These are phyloP conservation scores for Tenthredo livida DNA, from an alignment of 2,888 invertebrate species.

Conservation along the genomic window DNA sequence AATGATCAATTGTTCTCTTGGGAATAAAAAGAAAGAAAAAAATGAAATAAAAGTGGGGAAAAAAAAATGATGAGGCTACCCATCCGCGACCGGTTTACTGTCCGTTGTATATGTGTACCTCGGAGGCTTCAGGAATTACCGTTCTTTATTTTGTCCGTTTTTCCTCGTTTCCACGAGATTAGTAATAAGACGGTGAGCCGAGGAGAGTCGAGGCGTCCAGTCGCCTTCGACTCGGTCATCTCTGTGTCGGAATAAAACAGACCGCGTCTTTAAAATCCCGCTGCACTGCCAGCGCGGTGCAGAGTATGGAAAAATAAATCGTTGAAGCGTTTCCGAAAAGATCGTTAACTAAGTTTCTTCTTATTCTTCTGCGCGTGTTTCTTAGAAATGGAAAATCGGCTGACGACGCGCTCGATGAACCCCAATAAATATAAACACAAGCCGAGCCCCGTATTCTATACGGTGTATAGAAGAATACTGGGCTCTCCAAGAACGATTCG, in stretches of 20 bases:
- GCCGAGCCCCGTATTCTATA: neutral
- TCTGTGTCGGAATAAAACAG: neutral
- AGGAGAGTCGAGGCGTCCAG: neutral
- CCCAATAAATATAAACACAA: conserved; percentile 78
- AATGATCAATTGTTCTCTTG: conserved; percentile 39
- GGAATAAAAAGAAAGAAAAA: neutral
- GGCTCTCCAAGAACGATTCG: conserved; percentile 39
- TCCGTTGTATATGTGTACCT: conserved; percentile 19
- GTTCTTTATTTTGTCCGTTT: conserved; percentile 39
- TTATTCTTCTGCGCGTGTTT: conserved; percentile 62
- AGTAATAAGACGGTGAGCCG: conserved; percentile 13
- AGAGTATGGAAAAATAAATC: conserved; percentile 26
- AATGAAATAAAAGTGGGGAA: neutral
- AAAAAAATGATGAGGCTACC: conserved; percentile 20
- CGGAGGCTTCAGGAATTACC: conserved; percentile 24
- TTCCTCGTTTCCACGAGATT: conserved; percentile 42
- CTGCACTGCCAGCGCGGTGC: too few species aligned
- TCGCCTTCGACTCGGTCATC: neutral
- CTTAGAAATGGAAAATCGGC: conserved; percentile 64
- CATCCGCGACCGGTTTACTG: conserved; percentile 19
- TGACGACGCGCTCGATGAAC: conserved; percentile 64
- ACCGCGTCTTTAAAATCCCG: neutral
- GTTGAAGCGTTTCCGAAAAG: conserved; percentile 66
- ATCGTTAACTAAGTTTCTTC: conserved; percentile 69
- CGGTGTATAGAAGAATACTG: neutral